These are phyloP conservation scores for Microtus obscurus DNA, from an alignment of 2,797 vertebrate genomes.

Conservation along the genomic window DNA sequence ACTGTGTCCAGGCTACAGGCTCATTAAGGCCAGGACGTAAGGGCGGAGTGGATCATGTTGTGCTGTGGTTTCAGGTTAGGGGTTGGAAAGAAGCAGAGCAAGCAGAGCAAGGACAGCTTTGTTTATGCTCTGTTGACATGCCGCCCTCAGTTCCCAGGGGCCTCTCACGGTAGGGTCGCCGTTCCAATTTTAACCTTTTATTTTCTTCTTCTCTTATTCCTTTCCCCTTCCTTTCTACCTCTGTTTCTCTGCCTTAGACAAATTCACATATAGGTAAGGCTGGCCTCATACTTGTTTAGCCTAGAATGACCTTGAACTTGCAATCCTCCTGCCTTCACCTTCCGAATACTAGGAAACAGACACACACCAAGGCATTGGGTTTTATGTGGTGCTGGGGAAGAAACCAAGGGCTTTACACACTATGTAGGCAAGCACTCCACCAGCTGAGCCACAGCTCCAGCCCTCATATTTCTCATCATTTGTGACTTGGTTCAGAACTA, in stretches of 20 bases:
- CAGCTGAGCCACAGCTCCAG: neutral
- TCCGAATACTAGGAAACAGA: neutral
- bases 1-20: conserved; percentile 80
- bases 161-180: conserved; percentile 39
- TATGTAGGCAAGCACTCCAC: neutral
- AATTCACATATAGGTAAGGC: neutral
- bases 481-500: neutral
- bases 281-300: neutral
- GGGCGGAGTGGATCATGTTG: conserved; percentile 47
- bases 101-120: neutral
- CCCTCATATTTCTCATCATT: neutral
- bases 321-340: neutral
- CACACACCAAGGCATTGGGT: no score
- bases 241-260: neutral
- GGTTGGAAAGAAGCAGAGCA: conserved; percentile 7
- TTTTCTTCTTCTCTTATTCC: neutral
- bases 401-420: neutral
- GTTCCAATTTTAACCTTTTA: neutral
- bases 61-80: neutral
- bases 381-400: neutral
- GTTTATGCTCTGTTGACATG: neutral
- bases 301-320: neutral
- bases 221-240: neutral
- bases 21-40: conserved; percentile 79
- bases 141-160: neutral